Conservation (phyloP, 2,113 vertebrate genomes). For the Brienomyrus brachyistius region DNA sequence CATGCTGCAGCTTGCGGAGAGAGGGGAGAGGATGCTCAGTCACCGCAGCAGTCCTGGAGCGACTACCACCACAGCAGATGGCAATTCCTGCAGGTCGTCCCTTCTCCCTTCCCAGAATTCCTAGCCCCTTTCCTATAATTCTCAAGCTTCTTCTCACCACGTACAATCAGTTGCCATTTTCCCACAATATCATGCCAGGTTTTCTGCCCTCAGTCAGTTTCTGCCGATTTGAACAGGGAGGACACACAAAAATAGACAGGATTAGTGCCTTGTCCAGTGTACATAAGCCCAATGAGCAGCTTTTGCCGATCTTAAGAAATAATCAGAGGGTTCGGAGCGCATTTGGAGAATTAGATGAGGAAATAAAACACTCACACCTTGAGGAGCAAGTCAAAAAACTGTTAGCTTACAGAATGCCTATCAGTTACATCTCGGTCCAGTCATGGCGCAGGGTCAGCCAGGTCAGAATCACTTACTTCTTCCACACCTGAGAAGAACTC, state of each 20-base stretch:
- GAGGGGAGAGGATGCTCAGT: background rate
- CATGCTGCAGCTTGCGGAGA: background rate
- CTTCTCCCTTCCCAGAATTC: background rate
- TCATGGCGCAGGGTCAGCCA: background rate
- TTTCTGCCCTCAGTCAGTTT: background rate
- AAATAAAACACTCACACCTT: background rate
- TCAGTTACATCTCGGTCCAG: background rate
- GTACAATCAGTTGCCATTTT: background rate
- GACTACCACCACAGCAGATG: background rate
- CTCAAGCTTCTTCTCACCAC: background rate
- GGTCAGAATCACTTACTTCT: background rate
- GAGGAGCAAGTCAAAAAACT: background rate
- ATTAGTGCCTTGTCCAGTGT: background rate
- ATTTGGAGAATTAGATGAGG: background rate
- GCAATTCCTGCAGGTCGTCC: slow-evolving; percentile 2
- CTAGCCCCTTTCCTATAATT: background rate
- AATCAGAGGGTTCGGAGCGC: background rate
- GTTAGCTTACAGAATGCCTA: background rate
- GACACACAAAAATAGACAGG: background rate
- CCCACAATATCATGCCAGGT: background rate
- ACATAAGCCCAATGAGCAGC: background rate
- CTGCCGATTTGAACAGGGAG: background rate
- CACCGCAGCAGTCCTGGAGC: background rate
- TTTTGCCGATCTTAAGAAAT: background rate
- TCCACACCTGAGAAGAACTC: background rate